Percentiles rank a stretch among this genome's conserved stretches.
Evolutionary conservation across 2,888 invertebrate species (phyloP).

Genomic region (Agrypnus murinus): DNA sequence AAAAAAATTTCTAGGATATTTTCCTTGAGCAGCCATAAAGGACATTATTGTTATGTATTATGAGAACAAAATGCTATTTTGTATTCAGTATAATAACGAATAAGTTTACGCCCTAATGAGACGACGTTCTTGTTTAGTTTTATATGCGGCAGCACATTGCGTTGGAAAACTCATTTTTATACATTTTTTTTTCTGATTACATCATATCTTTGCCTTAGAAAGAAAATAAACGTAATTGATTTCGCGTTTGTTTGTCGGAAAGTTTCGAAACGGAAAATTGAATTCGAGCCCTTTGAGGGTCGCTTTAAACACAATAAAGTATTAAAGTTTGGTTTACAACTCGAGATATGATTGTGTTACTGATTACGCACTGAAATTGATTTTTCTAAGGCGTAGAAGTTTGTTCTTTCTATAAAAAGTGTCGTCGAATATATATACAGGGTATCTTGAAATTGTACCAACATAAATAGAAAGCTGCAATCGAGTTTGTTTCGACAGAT

Average conservation of each 20-base stretch:
- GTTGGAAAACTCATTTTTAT: constrained; percentile 7
- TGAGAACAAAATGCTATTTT: constrained; percentile 1
- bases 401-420: too few relatives aligned
- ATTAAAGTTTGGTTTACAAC: constrained; percentile 51
- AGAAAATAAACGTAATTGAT: constrained; percentile 47
- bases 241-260: constrained; percentile 47
- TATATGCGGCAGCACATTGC: neutral
- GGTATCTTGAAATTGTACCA: too few relatives aligned
- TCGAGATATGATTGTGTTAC: constrained; percentile 43
- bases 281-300: constrained; percentile 52
- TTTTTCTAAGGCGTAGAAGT: constrained; percentile 5
- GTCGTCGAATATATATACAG: too few relatives aligned
- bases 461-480: too few relatives aligned
- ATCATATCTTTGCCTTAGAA: constrained; percentile 35
- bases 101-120: constrained; percentile 41
- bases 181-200: constrained; percentile 40
- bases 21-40: neutral
- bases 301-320: constrained; percentile 53
- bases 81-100: constrained; percentile 23
- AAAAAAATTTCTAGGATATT: neutral
- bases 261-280: constrained; percentile 53
- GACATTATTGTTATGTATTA: neutral
- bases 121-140: constrained; percentile 18
- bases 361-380: constrained; percentile 35
- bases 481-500: too few relatives aligned